These are phyloP conservation scores for Sitophilus oryzae DNA, from an alignment of 1,140 invertebrate species.

Conservation along the genomic window DNA sequence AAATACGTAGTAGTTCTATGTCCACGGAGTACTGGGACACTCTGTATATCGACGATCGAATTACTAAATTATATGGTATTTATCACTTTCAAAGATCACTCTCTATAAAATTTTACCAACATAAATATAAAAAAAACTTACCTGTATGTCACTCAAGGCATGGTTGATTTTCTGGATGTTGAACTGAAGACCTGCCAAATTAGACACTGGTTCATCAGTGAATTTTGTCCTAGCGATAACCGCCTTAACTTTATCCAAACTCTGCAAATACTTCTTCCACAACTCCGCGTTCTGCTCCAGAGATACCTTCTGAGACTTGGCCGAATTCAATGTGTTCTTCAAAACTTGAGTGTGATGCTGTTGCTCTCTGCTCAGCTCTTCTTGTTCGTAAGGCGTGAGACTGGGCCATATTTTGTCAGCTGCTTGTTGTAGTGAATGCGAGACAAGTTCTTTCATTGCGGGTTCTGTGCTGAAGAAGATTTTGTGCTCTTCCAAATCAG, in stretches of 20 bases:
- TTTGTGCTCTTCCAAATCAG: conserved; percentile 80
- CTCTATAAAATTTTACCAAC: not conserved
- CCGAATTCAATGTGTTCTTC: conserved; percentile 75
- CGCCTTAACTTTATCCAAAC: conserved; percentile 66
- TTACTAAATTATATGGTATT: no score
- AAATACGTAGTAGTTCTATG: no score
- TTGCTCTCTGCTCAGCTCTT: conserved; percentile 71
- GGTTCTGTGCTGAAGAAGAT: conserved; percentile 75
- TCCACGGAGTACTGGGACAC: no score
- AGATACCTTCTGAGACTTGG: conserved; percentile 66
- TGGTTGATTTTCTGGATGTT: conserved; percentile 75
- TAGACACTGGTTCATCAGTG: conserved; percentile 67
- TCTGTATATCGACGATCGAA: no score
- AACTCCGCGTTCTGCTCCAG: conserved; percentile 71
- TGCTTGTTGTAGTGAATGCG: conserved; percentile 73
- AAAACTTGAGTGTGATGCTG: conserved; percentile 70
- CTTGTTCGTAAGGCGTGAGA: conserved; percentile 68
- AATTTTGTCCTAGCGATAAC: conserved; percentile 67
- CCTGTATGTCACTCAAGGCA: conserved; percentile 71
- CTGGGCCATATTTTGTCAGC: conserved; percentile 85
- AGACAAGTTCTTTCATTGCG: conserved; percentile 70
- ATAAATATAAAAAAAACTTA: conserved; percentile 44
- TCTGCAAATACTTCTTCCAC: conserved; percentile 73
- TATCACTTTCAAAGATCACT: no score
- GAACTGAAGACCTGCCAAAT: conserved; percentile 68